Evolutionary conservation across 2,888 invertebrate species (phyloP), one percentile per base, ranked within the genome.

Genomic region (Cryptocephalus primarius): DNA sequence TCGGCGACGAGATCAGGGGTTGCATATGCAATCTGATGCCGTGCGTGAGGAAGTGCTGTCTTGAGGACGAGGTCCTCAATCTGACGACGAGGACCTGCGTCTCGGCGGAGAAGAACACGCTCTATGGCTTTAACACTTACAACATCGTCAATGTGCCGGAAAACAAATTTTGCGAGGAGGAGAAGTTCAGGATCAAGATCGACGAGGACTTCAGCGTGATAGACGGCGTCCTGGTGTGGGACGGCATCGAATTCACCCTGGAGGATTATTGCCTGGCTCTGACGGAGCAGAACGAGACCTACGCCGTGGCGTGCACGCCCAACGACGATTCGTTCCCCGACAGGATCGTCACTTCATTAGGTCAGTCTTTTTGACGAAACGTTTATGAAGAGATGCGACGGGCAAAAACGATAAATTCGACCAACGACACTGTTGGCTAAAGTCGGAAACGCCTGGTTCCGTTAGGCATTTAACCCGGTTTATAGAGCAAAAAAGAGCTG

Each of bases 111-210:
- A 44, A 44, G 31, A 12, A 32, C 14, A 9, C 32, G 9, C 45
- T 46, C 4, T 45, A 40, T 33, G 47, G 50, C 38, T 47, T 49
- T 12, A 33, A 36, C 9, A 32, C 42, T 8, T 48, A 46, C 32
- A 42, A 55, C 40, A 58, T 59, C 38, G 51, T 59, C n/a, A 42
- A 48, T 9, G 56, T 58, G 1, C 56, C 56, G 8, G 48, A 53
- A 3, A 55, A 52, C 40, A 36, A 44, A 12, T 45, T 59, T 44
- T 59, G 59, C 40, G 32, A 42, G 1, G 52, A 56, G 11, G 44
- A 48, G 10, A 8, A 52, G 22, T 22, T 43, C 6, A 50, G 44
- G 39, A 46, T 59, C 8, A 47, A 47, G 8, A n/a, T 58, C 14
- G 45, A 47, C 8, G n/a, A 32, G 32, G 41, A 47, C 22, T 46